phyloP scores from a whole-genome alignment of 2,888 invertebrate species.

The Drosophila formosana region DNA sequence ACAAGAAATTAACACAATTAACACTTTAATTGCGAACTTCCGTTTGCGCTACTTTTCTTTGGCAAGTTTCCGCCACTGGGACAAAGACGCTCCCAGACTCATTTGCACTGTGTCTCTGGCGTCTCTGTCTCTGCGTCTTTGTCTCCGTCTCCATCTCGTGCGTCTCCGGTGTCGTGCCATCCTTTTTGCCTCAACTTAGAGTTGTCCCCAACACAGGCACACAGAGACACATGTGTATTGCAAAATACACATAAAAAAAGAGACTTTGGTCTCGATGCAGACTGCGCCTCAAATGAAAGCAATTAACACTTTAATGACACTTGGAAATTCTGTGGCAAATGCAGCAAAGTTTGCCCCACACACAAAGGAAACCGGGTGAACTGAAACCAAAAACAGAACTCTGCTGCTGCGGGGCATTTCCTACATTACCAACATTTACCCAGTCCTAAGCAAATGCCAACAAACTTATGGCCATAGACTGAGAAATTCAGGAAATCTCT shows the following conservation, averaged over 20 bases:
- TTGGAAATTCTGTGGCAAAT: conserved; percentile 62
- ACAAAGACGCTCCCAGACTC: conserved; percentile 46
- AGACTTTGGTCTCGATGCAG: conserved; percentile 35
- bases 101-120: conserved; percentile 39
- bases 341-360: conserved; percentile 49
- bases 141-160: not conserved
- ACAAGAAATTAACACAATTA: conserved; percentile 79
- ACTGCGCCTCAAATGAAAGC: conserved; percentile 66
- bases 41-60: conserved; percentile 70
- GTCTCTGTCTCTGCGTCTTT: not conserved
- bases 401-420: conserved; percentile 26
- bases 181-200: conserved; percentile 35
- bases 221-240: conserved; percentile 27
- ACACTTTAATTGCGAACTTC: conserved; percentile 80
- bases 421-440: conserved; percentile 19
- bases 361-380: conserved; percentile 23
- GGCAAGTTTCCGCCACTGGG: conserved; percentile 61
- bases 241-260: conserved; percentile 29
- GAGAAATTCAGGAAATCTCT: conserved; percentile 24
- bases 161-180: conserved; percentile 30
- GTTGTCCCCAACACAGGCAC: conserved; percentile 7
- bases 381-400: conserved; percentile 12
- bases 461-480: conserved; percentile 28
- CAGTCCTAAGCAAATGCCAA: conserved; percentile 2
- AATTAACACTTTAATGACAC: conserved; percentile 79